Conservation (phyloP, 2,888 invertebrate genomes). For the Rutpela maculata region DNA sequence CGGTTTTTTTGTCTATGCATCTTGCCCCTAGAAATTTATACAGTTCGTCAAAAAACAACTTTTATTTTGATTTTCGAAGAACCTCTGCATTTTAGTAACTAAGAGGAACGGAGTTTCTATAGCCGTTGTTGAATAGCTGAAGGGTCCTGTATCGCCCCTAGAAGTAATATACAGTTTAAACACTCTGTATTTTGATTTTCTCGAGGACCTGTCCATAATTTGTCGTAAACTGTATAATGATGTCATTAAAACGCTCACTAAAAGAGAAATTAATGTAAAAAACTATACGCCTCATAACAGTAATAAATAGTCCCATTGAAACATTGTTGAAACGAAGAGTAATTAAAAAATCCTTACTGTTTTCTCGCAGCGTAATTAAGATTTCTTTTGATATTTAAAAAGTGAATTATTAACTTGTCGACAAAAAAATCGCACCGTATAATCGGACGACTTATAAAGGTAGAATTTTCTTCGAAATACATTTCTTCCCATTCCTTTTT, state of each 20-base stretch:
- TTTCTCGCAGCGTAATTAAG: slow-evolving; percentile 29
- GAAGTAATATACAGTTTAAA: too few species aligned
- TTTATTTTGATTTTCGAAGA: too few species aligned
- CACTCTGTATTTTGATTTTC: too few species aligned
- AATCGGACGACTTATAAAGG: slow-evolving; percentile 17
- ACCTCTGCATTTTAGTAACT: too few species aligned
- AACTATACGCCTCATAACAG: not conserved
- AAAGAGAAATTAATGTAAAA: slow-evolving; percentile 1
- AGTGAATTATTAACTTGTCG: slow-evolving; percentile 32
- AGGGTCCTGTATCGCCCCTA: too few species aligned
- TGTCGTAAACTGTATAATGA: not conserved
- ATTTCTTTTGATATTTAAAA: slow-evolving; percentile 21
- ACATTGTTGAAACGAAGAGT: slow-evolving; percentile 6
- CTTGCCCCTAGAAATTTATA: too few species aligned
- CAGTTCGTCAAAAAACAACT: too few species aligned
- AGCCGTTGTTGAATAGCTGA: too few species aligned
- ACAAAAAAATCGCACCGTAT: not conserved
- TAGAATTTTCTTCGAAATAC: slow-evolving; percentile 11
- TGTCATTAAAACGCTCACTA: not conserved
- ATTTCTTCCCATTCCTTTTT: slow-evolving; percentile 25
- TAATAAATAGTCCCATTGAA: slow-evolving; percentile 5
- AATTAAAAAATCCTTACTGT: slow-evolving; percentile 24
- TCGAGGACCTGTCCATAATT: too few species aligned
- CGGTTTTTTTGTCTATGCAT: too few species aligned
- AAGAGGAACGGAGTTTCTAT: too few species aligned